Conservation (phyloP, 2,113 vertebrate genomes). For the Pedionomus torquatus region DNA sequence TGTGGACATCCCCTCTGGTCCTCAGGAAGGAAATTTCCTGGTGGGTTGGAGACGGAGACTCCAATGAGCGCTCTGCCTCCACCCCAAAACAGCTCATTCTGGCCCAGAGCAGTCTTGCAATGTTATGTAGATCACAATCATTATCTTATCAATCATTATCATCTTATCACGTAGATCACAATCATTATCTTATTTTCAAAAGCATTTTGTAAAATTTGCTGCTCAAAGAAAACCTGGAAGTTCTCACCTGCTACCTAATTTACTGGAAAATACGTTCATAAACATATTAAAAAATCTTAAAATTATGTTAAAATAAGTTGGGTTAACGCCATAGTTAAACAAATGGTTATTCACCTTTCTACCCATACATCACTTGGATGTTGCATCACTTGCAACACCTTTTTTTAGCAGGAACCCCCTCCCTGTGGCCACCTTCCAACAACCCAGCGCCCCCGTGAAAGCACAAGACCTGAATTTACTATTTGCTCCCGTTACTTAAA, state of each 20-base stretch:
- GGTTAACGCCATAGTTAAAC: not conserved
- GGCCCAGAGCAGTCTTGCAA: no score
- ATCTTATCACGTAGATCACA: no score
- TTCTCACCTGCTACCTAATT: not conserved
- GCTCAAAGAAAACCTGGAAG: not conserved
- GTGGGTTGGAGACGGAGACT: no score
- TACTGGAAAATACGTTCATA: not conserved
- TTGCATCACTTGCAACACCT: not conserved
- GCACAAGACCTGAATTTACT: not conserved
- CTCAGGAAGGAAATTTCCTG: no score
- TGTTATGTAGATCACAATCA: no score
- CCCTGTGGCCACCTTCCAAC: not conserved
- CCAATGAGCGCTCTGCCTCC: no score
- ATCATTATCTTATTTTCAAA: no score
- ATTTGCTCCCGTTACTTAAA: not conserved
- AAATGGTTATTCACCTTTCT: not conserved
- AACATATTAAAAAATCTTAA: not conserved
- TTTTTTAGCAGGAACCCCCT: not conserved
- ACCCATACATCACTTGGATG: not conserved
- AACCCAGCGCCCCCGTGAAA: not conserved
- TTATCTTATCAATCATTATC: no score
- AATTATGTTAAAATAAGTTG: not conserved
- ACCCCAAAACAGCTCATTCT: no score
- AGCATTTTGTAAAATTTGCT: not conserved
- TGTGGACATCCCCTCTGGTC: no score